Conservation (phyloP, 2,797 vertebrate genomes). For the Paramormyrops hopkinsi region DNA sequence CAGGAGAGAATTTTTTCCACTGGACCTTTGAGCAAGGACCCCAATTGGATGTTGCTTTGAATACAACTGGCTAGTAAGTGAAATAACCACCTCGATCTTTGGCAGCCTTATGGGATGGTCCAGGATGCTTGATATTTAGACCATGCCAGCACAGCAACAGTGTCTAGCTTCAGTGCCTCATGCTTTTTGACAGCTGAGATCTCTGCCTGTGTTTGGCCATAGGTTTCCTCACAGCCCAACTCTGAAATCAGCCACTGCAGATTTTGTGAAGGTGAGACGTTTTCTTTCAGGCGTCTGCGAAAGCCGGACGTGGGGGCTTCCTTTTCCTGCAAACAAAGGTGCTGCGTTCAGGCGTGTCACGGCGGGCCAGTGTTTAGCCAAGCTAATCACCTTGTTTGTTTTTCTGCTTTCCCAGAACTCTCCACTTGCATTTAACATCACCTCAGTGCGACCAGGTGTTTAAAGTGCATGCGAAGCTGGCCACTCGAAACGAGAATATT, state of each 20-base stretch:
- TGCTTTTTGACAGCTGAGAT: neutral
- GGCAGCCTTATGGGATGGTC: neutral
- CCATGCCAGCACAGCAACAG: neutral
- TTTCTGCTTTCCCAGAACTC: conserved; percentile 10
- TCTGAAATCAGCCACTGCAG: conserved; percentile 9
- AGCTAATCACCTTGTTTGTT: conserved; percentile 21
- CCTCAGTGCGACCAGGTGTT: neutral
- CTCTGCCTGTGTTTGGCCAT: neutral
- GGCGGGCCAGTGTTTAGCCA: conserved; percentile 1
- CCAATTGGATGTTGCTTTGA: neutral
- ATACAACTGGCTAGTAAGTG: neutral
- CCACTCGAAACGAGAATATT: neutral
- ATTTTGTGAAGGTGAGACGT: neutral
- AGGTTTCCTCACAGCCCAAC: neutral
- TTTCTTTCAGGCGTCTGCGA: conserved; percentile 7
- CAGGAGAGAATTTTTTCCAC: neutral
- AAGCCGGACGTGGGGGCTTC: conserved; percentile 22
- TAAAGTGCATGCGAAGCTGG: neutral
- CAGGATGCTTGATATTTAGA: neutral
- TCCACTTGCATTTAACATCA: neutral
- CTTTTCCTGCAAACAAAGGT: conserved; percentile 25
- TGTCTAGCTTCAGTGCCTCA: neutral
- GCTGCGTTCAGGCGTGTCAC: conserved; percentile 11
- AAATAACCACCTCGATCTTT: neutral
- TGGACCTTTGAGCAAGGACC: neutral